Evolutionary conservation across 2,113 vertebrate species (phyloP).

Genomic region (Corythornis madagascariensis): DNA sequence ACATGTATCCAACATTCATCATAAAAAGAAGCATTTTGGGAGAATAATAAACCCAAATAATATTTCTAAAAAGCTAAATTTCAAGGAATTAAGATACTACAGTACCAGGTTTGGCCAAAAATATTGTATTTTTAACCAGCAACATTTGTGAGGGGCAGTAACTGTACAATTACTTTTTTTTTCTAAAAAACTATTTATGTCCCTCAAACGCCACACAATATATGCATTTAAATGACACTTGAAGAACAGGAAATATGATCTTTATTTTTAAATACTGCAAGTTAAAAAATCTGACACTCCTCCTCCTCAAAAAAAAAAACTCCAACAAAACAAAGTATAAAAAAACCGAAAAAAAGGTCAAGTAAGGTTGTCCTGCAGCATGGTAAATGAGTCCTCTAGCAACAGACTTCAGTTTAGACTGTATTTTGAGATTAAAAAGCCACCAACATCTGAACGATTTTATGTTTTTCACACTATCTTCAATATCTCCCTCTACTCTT

Average conservation of each 20-base stretch:
- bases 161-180: slow-evolving; percentile 66
- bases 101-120: slow-evolving; percentile 74
- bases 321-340: neutral
- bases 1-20: neutral
- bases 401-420: slow-evolving; percentile 38
- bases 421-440: slow-evolving; percentile 2
- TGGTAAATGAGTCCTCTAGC: slow-evolving; percentile 28
- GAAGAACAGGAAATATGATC: slow-evolving; percentile 75
- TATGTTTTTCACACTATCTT: neutral
- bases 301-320: slow-evolving; percentile 3
- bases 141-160: slow-evolving; percentile 70
- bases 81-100: slow-evolving; percentile 71
- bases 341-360: slow-evolving; percentile 24
- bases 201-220: slow-evolving; percentile 73
- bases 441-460: neutral
- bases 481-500: neutral
- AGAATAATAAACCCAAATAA: slow-evolving; percentile 24
- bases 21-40: neutral
- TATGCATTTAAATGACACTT: slow-evolving; percentile 79
- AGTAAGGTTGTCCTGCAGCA: slow-evolving; percentile 59
- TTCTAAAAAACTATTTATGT: slow-evolving; percentile 38
- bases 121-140: slow-evolving; percentile 78
- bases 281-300: slow-evolving; percentile 64
- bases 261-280: slow-evolving; percentile 78
- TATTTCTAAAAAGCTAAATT: slow-evolving; percentile 65